These are phyloP conservation scores for Tenebrosternarchus preto DNA, from an alignment of 2,113 vertebrate species.

Conservation along the genomic window DNA sequence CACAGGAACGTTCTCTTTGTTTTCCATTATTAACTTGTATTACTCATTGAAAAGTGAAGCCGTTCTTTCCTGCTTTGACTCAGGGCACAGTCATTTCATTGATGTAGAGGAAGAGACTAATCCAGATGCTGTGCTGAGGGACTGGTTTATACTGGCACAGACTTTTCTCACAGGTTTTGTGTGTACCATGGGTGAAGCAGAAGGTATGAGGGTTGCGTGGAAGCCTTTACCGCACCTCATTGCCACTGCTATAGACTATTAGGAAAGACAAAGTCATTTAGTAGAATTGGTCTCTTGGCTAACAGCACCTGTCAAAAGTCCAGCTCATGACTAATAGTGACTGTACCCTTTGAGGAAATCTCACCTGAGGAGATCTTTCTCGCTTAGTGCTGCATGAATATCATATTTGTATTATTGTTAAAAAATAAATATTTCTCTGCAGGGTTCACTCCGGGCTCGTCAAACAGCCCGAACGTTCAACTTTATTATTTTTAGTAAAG, in stretches of 20 bases:
- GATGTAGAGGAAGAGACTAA: conserved; percentile 28
- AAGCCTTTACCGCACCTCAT: conserved; percentile 20
- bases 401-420: too few relatives aligned
- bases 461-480: not conserved
- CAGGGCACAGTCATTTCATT: conserved; percentile 19
- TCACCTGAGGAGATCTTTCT: not conserved
- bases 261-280: conserved; percentile 6
- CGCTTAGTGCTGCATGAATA: not conserved
- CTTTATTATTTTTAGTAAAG: not conserved
- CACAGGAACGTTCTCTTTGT: conserved; percentile 42
- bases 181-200: conserved; percentile 37
- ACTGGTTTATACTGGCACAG: conserved; percentile 46
- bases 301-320: conserved; percentile 25
- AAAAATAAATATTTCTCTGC: not conserved
- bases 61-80: conserved; percentile 6
- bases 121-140: conserved; percentile 28
- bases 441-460: not conserved
- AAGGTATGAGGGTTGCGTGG: conserved; percentile 39
- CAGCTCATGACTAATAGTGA: not conserved
- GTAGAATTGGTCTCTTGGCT: conserved; percentile 11
- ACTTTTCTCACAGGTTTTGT: conserved; percentile 48
- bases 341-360: conserved; percentile 7
- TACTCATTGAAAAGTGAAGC: conserved; percentile 29
- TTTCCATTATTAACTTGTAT: conserved; percentile 42
- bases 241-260: not conserved